phyloP scores from a whole-genome alignment of 2,888 invertebrate genomes.

The Drosophila meridionalis region DNA sequence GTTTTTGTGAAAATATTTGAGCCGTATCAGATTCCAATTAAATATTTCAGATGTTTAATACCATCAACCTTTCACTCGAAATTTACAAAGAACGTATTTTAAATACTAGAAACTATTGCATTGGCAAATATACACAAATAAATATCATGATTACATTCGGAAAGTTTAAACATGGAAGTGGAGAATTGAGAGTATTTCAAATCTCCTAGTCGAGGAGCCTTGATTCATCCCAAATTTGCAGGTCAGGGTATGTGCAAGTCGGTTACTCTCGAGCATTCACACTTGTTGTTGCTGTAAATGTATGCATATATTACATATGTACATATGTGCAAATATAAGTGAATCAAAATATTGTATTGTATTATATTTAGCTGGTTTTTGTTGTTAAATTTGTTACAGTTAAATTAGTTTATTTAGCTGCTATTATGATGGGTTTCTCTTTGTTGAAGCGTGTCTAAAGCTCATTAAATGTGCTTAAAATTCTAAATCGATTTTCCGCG shows the following conservation, averaged over 20 bases:
- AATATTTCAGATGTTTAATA: too few relatives aligned
- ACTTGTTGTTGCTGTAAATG: background rate
- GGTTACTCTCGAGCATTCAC: background rate
- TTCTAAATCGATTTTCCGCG: slow-evolving; percentile 68
- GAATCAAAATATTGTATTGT: background rate
- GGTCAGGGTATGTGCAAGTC: background rate
- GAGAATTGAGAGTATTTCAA: too few relatives aligned
- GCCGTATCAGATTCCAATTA: too few relatives aligned
- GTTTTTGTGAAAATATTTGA: too few relatives aligned
- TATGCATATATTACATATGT: background rate
- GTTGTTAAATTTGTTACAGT: background rate
- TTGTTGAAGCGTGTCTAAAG: slow-evolving; percentile 55
- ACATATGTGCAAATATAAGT: background rate
- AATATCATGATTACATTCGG: too few relatives aligned
- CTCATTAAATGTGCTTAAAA: slow-evolving; percentile 58
- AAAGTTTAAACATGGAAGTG: too few relatives aligned
- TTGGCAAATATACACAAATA: too few relatives aligned
- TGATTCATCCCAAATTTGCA: background rate
- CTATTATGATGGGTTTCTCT: slow-evolving; percentile 27
- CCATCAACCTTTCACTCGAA: too few relatives aligned
- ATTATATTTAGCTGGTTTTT: background rate
- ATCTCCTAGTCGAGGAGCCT: too few relatives aligned
- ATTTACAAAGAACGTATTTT: too few relatives aligned
- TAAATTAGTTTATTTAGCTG: slow-evolving; percentile 6
- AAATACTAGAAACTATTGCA: too few relatives aligned